Evolutionary conservation across 2,113 vertebrate genomes (phyloP).

Genomic region (Glaucidium brasilianum): DNA sequence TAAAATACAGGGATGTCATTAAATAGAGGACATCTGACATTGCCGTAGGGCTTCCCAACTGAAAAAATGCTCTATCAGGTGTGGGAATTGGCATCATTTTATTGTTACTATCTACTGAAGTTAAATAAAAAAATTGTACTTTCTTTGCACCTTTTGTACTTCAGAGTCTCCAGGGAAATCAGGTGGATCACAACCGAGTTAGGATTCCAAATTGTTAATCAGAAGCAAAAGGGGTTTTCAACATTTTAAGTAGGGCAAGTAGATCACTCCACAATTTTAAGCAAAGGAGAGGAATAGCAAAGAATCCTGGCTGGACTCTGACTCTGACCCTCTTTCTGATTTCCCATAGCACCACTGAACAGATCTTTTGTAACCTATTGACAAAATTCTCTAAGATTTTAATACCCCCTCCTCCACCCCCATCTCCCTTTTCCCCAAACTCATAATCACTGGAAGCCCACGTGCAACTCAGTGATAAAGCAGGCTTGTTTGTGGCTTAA

Average conservation of each 20-base stretch:
- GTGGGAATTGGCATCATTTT: not conserved
- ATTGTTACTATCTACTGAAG: not conserved
- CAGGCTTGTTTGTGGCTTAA: slow-evolving; percentile 21
- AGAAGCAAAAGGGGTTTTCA: not conserved
- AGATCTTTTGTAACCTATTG: slow-evolving; percentile 5
- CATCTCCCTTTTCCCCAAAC: not conserved
- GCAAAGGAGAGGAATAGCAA: not conserved
- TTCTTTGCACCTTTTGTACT: not conserved
- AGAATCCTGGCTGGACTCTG: not conserved
- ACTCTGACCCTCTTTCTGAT: not conserved
- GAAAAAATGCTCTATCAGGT: not conserved
- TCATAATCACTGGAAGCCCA: not conserved
- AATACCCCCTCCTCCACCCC: not conserved
- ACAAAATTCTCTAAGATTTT: slow-evolving; percentile 29
- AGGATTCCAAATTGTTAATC: not conserved
- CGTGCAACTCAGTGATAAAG: not conserved
- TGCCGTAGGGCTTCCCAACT: not conserved
- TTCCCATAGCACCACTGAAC: not conserved
- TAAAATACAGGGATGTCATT: slow-evolving; percentile 25
- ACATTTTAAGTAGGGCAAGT: not conserved
- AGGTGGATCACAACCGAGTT: not conserved
- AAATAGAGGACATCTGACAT: slow-evolving; percentile 34
- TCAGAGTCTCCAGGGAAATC: not conserved
- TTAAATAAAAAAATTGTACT: slow-evolving; percentile 8
- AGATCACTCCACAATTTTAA: not conserved